Percentiles rank a stretch among this genome's conserved stretches.
Conservation (phyloP, 2,797 vertebrate genomes). For the Channa striata region DNA sequence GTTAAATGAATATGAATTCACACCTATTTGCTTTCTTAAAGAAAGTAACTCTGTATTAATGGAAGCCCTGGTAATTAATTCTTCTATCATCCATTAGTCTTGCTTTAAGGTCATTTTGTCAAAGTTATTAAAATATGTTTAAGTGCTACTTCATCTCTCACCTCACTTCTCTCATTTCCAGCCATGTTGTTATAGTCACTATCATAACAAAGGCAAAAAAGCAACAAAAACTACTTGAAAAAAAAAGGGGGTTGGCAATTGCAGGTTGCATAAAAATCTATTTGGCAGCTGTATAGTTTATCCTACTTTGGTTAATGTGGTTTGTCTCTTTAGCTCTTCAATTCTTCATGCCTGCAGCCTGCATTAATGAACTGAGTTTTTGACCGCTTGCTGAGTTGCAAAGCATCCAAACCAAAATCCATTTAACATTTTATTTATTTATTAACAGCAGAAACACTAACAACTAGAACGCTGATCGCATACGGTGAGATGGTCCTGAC, state of each 20-base stretch:
- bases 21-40: too few relatives aligned
- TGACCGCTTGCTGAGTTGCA: not conserved
- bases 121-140: not conserved
- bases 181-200: too few relatives aligned
- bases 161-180: not conserved
- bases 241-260: not conserved
- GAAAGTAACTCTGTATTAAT: too few relatives aligned
- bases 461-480: not conserved
- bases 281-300: not conserved
- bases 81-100: too few relatives aligned
- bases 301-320: not conserved
- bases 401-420: not conserved
- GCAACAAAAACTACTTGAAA: conserved; percentile 5
- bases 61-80: too few relatives aligned
- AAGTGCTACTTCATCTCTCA: not conserved
- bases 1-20: too few relatives aligned
- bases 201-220: not conserved
- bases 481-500: not conserved
- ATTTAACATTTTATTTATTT: conserved; percentile 1
- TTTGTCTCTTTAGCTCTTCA: not conserved
- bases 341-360: not conserved
- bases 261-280: not conserved
- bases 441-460: conserved; percentile 3
- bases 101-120: not conserved
- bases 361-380: not conserved